Conservation (phyloP, 2,888 invertebrate species). For the Linnaemya tessellans region DNA sequence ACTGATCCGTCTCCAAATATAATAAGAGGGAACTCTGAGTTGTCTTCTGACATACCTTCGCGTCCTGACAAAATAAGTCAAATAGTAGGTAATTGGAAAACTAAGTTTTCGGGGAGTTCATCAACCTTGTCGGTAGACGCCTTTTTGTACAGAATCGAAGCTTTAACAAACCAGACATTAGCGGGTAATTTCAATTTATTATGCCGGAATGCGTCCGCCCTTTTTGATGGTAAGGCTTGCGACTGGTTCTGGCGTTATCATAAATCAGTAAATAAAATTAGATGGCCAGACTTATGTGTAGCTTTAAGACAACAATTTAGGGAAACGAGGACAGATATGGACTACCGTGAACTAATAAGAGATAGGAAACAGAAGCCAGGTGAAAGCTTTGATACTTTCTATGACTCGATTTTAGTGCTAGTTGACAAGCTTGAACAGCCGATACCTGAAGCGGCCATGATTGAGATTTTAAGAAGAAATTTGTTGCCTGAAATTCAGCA, state of each 20-base stretch:
- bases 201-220: not conserved
- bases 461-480: slow-evolving; percentile 1
- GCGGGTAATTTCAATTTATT: slow-evolving; percentile 7
- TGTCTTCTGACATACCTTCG: not conserved
- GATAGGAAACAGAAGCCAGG: slow-evolving; percentile 6
- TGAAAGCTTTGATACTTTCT: not conserved
- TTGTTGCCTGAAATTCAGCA: slow-evolving; percentile 11
- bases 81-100: not conserved
- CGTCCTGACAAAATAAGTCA: slow-evolving; percentile 21
- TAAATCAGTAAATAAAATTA: not conserved
- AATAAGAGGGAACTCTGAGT: not conserved
- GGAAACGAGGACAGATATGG: slow-evolving; percentile 5
- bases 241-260: slow-evolving; percentile 42
- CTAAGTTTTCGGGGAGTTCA: no score
- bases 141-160: slow-evolving; percentile 12
- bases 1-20: not conserved
- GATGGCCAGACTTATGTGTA: slow-evolving; percentile 6
- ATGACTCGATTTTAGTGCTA: slow-evolving; percentile 1
- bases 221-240: slow-evolving; percentile 18
- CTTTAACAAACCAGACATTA: not conserved
- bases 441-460: not conserved
- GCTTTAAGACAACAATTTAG: not conserved
- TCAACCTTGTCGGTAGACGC: not conserved
- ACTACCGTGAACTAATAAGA: slow-evolving; percentile 12
- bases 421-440: slow-evolving; percentile 16